phyloP scores from a whole-genome alignment of 2,113 vertebrate genomes.

The Xenus cinereus region DNA sequence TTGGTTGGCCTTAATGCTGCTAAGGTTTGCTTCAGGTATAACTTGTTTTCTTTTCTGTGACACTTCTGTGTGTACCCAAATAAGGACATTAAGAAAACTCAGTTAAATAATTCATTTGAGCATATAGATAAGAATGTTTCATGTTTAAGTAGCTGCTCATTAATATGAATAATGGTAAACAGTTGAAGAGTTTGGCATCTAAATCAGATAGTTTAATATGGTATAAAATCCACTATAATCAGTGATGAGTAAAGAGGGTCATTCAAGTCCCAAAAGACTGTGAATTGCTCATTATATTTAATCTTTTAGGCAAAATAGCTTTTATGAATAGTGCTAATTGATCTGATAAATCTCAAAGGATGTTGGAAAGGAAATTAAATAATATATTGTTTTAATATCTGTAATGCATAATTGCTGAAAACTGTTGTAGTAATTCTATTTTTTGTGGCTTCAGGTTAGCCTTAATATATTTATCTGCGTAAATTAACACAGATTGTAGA shows the following conservation, averaged over 20 bases:
- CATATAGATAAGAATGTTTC: neutral
- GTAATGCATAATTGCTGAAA: neutral
- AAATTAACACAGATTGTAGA: neutral
- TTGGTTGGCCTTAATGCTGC: neutral
- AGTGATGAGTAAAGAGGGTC: neutral
- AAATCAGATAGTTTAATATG: neutral
- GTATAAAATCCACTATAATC: neutral
- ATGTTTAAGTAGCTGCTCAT: neutral
- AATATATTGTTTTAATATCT: neutral
- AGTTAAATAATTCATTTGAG: neutral
- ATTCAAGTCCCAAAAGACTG: neutral
- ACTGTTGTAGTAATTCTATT: neutral
- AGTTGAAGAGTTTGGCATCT: neutral
- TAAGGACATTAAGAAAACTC: neutral
- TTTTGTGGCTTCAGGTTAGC: neutral
- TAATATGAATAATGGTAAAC: neutral
- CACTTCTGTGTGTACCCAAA: neutral
- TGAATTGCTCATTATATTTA: neutral
- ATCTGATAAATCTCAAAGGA: neutral
- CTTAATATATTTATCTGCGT: neutral
- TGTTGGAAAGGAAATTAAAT: neutral
- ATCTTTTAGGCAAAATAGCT: neutral
- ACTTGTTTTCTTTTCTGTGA: neutral
- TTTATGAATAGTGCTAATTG: neutral
- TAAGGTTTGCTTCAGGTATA: neutral